A percentile compares a stretch with the other conserved stretches of the same genome.
These are phyloP conservation scores for Morone chrysops DNA, from an alignment of 2,113 vertebrate species.

Conservation along the genomic window DNA sequence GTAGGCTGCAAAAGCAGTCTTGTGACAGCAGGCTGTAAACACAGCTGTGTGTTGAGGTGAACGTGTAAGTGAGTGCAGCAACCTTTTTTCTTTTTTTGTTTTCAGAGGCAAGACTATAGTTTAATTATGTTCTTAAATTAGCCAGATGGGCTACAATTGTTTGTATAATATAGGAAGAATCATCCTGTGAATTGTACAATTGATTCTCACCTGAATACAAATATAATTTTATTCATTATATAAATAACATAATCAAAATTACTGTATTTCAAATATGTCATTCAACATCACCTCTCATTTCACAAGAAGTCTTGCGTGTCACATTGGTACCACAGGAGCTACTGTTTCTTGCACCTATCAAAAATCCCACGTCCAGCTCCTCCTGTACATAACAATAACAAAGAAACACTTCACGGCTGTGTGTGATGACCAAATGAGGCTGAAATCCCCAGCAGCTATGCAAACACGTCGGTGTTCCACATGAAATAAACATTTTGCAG, in stretches of 20 bases:
- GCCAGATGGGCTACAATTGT: background rate
- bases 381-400: slow-evolving; percentile 59
- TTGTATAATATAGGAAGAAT: background rate
- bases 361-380: slow-evolving; percentile 40
- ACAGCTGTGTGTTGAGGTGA: slow-evolving; percentile 69
- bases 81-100: background rate
- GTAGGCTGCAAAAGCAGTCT: slow-evolving; percentile 26
- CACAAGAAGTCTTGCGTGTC: background rate
- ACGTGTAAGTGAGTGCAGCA: slow-evolving; percentile 12
- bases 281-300: slow-evolving; percentile 35
- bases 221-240: background rate
- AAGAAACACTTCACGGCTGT: slow-evolving; percentile 40
- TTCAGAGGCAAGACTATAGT: background rate
- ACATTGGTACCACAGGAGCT: slow-evolving; percentile 23
- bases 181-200: background rate
- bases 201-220: background rate
- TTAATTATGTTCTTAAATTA: slow-evolving; percentile 9
- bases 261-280: slow-evolving; percentile 2
- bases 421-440: slow-evolving; percentile 74
- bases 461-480: slow-evolving; percentile 74
- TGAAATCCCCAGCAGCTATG: slow-evolving; percentile 74
- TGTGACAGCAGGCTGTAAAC: slow-evolving; percentile 57
- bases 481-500: slow-evolving; percentile 73
- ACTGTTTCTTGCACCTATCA: slow-evolving; percentile 40
- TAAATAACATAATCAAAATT: background rate